These are phyloP conservation scores for Neria commutata DNA, from an alignment of 2,888 invertebrate genomes.

Conservation along the genomic window DNA sequence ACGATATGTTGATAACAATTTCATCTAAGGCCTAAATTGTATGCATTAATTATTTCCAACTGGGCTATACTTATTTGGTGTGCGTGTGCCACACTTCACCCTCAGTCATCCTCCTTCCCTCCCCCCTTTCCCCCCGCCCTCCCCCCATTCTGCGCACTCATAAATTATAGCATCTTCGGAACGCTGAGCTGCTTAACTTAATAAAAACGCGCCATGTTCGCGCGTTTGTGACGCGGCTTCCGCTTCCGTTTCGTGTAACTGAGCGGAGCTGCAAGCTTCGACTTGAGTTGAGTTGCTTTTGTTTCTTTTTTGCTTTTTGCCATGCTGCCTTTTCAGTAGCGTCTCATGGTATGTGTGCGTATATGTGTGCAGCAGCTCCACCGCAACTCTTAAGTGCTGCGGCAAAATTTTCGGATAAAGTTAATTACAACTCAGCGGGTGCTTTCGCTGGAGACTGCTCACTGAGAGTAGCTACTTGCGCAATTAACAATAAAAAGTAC, in stretches of 20 bases:
- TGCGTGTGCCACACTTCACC: neutral
- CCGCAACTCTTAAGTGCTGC: constrained; percentile 30
- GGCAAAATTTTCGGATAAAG: constrained; percentile 57
- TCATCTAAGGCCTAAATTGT: neutral
- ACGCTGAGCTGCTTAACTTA: constrained; percentile 46
- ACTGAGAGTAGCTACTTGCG: constrained; percentile 23
- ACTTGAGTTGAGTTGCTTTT: neutral
- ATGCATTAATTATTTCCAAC: neutral
- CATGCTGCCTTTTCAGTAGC: neutral
- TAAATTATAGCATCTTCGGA: constrained; percentile 44
- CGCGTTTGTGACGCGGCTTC: neutral
- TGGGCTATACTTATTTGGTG: neutral
- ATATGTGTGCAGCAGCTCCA: constrained; percentile 23
- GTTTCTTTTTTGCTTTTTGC: neutral
- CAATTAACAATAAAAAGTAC: constrained; percentile 52
- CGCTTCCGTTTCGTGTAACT: neutral
- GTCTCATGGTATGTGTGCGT: neutral
- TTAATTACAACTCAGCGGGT: constrained; percentile 56
- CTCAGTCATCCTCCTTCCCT: neutral
- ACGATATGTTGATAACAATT: too few relatives aligned
- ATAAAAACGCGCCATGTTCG: constrained; percentile 39
- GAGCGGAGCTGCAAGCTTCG: neutral
- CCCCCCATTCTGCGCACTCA: constrained; percentile 23
- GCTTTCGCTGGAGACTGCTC: constrained; percentile 27
- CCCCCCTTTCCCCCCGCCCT: neutral